A percentile compares a stretch with the other conserved stretches of the same genome.
Conservation (phyloP, 2,888 invertebrate species). For the Pseudococcus longispinus region DNA sequence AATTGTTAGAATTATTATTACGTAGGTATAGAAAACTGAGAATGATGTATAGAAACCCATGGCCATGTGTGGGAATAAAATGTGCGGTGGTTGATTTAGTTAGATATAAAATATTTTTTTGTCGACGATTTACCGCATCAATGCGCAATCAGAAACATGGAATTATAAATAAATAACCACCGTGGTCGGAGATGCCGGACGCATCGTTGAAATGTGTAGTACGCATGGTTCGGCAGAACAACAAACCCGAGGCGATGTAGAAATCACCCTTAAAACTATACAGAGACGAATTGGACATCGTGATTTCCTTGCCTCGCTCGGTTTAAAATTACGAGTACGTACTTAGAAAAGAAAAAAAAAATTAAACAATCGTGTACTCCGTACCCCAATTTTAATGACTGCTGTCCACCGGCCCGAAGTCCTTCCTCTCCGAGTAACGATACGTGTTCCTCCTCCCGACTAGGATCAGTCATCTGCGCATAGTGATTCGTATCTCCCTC, state of each 20-base stretch:
- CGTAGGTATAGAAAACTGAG: neutral
- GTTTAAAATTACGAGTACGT: neutral
- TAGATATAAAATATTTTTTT: neutral
- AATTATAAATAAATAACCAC: too few species aligned
- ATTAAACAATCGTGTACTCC: constrained; percentile 23
- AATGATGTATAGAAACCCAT: constrained; percentile 51
- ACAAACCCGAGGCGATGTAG: neutral
- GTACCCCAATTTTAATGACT: constrained; percentile 97
- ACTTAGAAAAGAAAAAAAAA: neutral
- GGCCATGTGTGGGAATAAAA: constrained; percentile 44
- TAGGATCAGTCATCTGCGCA: constrained; percentile 96
- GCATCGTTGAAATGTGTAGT: neutral
- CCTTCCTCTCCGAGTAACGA: constrained; percentile 96
- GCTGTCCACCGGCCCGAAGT: constrained; percentile 86
- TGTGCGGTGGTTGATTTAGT: neutral
- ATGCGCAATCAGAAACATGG: too few species aligned
- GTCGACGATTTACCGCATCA: neutral
- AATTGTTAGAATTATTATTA: neutral
- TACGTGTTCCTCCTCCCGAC: constrained; percentile 94
- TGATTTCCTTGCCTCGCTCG: neutral
- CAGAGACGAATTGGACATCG: too few species aligned
- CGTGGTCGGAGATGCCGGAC: too few species aligned
- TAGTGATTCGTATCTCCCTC: constrained; percentile 71
- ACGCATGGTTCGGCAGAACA: neutral
- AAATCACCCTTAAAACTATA: too few species aligned